Conservation (phyloP, 2,113 vertebrate species). For the Oryzias celebensis region DNA sequence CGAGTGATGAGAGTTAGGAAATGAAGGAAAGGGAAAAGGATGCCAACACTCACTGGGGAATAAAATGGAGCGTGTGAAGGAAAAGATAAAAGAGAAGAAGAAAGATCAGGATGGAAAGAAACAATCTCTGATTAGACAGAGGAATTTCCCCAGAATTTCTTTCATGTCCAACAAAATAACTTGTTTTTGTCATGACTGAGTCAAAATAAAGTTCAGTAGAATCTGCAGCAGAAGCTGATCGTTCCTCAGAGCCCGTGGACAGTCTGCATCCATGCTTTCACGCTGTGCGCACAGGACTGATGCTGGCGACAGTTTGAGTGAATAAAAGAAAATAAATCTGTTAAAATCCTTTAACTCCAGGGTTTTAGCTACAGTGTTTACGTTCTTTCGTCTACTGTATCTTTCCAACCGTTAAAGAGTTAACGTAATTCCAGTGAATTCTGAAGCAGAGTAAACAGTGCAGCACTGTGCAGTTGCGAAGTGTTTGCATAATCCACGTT, state of each 20-base stretch:
- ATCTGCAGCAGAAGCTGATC: neutral
- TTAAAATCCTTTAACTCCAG: too few species aligned
- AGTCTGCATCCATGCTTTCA: too few species aligned
- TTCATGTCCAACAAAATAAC: neutral
- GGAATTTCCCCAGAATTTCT: neutral
- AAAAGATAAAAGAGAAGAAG: neutral
- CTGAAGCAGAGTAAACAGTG: too few species aligned
- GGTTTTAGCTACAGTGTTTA: too few species aligned
- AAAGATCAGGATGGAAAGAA: neutral
- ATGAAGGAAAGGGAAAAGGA: neutral
- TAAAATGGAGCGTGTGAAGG: neutral
- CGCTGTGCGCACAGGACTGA: too few species aligned
- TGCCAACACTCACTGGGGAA: neutral
- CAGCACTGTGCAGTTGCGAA: too few species aligned
- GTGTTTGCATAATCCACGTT: too few species aligned
- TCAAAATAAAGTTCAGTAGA: neutral
- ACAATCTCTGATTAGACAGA: neutral
- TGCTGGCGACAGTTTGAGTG: too few species aligned
- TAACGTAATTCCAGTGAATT: too few species aligned
- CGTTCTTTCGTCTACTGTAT: too few species aligned
- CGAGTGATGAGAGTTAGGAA: neutral
- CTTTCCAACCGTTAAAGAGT: too few species aligned
- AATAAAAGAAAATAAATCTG: too few species aligned
- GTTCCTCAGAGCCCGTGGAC: neutral
- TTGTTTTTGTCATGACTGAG: neutral